Percentiles rank a stretch among this genome's conserved stretches.
Evolutionary conservation across 2,797 vertebrate genomes (phyloP).

Genomic region (Sebastes minor): DNA sequence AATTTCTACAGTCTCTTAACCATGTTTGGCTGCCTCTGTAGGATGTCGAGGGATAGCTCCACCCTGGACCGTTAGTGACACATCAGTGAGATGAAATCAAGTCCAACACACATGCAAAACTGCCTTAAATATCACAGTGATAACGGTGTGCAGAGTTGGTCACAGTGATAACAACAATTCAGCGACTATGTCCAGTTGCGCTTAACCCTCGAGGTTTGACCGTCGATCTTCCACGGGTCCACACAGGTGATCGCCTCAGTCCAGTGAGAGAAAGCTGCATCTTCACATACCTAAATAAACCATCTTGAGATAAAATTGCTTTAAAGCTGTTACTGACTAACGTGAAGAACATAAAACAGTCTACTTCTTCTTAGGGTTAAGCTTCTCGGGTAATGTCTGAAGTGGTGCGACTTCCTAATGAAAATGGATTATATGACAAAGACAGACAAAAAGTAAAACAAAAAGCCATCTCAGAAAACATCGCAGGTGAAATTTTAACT

Average conservation of each 20-base stretch:
- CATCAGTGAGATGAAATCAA: conserved; percentile 43
- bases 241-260: conserved; percentile 1
- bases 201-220: conserved; percentile 12
- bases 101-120: conserved; percentile 20
- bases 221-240: conserved; percentile 34
- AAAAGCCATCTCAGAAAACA: neutral
- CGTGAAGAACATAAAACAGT: conserved; percentile 6
- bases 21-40: conserved; percentile 23
- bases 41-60: conserved; percentile 9
- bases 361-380: neutral
- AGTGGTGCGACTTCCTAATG: neutral
- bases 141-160: conserved; percentile 51
- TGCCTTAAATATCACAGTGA: conserved; percentile 71
- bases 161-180: conserved; percentile 33
- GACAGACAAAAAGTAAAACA: conserved; percentile 7
- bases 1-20: neutral
- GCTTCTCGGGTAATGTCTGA: neutral
- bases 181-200: conserved; percentile 8
- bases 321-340: conserved; percentile 37
- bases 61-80: conserved; percentile 48
- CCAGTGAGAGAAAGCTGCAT: conserved; percentile 20
- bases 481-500: neutral
- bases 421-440: conserved; percentile 16
- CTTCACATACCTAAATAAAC: conserved; percentile 63
- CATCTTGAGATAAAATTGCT: conserved; percentile 59